Evolutionary conservation across 2,113 vertebrate genomes (phyloP), one percentile per base, ranked within the genome.

Genomic region (Sigmodon hispidus): DNA sequence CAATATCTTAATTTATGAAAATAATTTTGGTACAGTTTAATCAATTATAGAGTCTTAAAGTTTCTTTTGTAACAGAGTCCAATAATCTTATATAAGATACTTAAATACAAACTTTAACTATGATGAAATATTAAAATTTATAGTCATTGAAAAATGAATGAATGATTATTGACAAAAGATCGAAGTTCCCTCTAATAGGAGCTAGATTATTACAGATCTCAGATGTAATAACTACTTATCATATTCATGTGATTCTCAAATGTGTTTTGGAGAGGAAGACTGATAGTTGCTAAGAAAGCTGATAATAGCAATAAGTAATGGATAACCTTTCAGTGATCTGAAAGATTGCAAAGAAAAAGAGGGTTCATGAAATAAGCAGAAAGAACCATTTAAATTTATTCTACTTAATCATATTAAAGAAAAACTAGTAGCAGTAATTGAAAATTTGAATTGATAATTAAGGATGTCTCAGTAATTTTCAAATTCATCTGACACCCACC

Each of bases 51-150:
- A 0, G 0, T 88, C 97, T 98, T 94, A 96, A 93, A 97, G 83
- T 76, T 9, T 55, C 11, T 57, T 15, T 63, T 85, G 29, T 94
- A 93, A 90, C 94, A 95, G 96, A 95, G 31, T 80, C 96, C 36
- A 94, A 96, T 97, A 73, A 94, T 96, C 98, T 93, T 97, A 98
- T 98, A 96, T 89, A 97, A 96, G 89, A 96, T 90, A 89, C 95
- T 97, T 96, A 95, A 85, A 97, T 94, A 95, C 40, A 94, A 29
- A 50, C 73, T 50, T 97, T 90, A 89, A 88, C 50, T 84, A 77
- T 94, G 24, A 81, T 72, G 94, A 93, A 59, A 96, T 94, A 97
- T 89, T 40, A 72, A 72, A 76, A 90, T 45, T 90, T 90, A 45
- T 29, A 85, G 73, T 89, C 31, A 95, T 5, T 90, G 13, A 87